Conservation (phyloP, 2,888 invertebrate species). For the Falcaria lacertinaria region DNA sequence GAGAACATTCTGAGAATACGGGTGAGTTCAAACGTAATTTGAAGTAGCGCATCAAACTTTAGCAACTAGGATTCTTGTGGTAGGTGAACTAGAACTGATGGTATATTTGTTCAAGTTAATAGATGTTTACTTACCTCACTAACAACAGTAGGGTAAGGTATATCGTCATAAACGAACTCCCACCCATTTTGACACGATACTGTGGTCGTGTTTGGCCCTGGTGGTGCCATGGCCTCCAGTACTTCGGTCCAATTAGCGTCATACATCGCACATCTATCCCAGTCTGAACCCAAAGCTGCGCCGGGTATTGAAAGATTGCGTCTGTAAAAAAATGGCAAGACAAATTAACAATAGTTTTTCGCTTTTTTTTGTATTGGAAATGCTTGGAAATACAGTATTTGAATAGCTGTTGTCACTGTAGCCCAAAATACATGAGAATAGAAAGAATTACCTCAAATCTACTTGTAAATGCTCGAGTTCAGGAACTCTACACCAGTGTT, state of each 20-base stretch:
- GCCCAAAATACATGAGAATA: background rate
- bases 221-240: slow-evolving; percentile 32
- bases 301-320: slow-evolving; percentile 45
- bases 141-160: slow-evolving; percentile 45
- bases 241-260: slow-evolving; percentile 46
- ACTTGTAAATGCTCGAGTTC: slow-evolving; percentile 35
- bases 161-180: slow-evolving; percentile 47
- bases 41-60: no score
- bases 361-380: no score
- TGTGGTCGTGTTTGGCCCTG: slow-evolving; percentile 25
- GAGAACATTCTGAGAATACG: no score
- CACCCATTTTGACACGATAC: slow-evolving; percentile 41
- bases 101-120: background rate
- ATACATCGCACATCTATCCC: slow-evolving; percentile 41
- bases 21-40: no score
- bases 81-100: no score
- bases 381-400: no score
- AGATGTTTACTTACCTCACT: slow-evolving; percentile 32
- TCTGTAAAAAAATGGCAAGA: slow-evolving; percentile 21
- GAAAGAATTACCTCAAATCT: slow-evolving; percentile 30
- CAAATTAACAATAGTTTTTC: no score
- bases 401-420: no score
- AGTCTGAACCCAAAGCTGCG: slow-evolving; percentile 24
- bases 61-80: no score
- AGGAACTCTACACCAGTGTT: slow-evolving; percentile 49